Evolutionary conservation across 2,888 invertebrate genomes (phyloP).

Genomic region (Schizotus pectinicornis): DNA sequence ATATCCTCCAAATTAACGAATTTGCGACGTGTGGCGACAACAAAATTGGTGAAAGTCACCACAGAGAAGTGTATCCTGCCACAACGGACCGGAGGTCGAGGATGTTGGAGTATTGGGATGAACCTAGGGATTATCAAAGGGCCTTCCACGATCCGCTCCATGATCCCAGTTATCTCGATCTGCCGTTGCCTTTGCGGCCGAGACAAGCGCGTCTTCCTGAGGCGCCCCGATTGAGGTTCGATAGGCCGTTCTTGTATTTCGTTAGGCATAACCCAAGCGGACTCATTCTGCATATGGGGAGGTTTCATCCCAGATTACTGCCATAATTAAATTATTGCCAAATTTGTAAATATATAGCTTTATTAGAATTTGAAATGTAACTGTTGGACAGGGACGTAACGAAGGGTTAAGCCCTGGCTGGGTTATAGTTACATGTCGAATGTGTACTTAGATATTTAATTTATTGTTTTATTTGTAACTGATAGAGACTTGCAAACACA

Average conservation of each 20-base stretch:
- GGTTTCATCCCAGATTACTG: constrained; percentile 83
- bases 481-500: constrained; percentile 3
- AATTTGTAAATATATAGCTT: constrained; percentile 29
- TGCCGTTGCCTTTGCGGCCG: constrained; percentile 74
- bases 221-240: constrained; percentile 78
- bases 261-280: constrained; percentile 92
- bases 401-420: constrained; percentile 1
- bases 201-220: constrained; percentile 75
- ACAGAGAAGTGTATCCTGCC: constrained; percentile 82
- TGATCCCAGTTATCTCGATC: constrained; percentile 61
- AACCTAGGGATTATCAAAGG: constrained; percentile 70
- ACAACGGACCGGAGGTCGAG: constrained; percentile 56
- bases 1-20: constrained; percentile 82
- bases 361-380: constrained; percentile 26
- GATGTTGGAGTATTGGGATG: constrained; percentile 39
- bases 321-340: constrained; percentile 61
- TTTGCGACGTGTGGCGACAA: constrained; percentile 84
- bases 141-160: constrained; percentile 72
- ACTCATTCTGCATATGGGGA: constrained; percentile 85
- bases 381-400: constrained; percentile 8
- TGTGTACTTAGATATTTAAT: constrained; percentile 12
- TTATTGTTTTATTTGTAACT: constrained; percentile 25
- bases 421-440: constrained; percentile 32
- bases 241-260: constrained; percentile 87
- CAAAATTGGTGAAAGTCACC: constrained; percentile 74